Base-by-base conservation (phyloP, 2,888 invertebrate species). In the Yponomeuta malinellus region DNA sequence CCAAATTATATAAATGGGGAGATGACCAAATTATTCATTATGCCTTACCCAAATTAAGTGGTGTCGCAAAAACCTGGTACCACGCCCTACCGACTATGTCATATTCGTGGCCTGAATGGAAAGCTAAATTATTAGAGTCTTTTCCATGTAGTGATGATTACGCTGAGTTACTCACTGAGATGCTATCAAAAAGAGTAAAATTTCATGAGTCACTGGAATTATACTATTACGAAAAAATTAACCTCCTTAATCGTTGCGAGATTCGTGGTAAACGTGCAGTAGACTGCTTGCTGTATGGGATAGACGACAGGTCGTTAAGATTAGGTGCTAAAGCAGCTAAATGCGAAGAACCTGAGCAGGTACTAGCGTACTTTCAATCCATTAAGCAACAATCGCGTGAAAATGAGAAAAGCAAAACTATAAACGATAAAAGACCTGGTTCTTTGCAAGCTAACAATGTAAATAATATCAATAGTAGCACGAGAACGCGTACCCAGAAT, bases 111-210 rank as follows among this genome's bases (percentile, higher is more conserved):
- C 12, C 37, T 3, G 73, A 74, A 43, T 73, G 73, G 73, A 74
- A 73, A 71, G 33, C 3, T 4, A 73, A 73, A n/a, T 43, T 75
- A 29, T 52, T 71, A 0, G 73, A 75, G 5, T 74, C 72, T n/a
- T 75, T 75, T 69, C 75, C 75, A 15, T 63, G 70, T 52, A 72
- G 68, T 29, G 74, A 74, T 29, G 72, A 74, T 68, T 75, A 73
- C 48, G 73, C 74, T 0, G 72, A 74, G 43, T 48, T 73, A 0
- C 66, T 74, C n/a, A 72, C 71, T 29, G 73, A 73, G 63, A 74
- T 74, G 74, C 66, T 74, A 23, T 5, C 52, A n/a, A n/a, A n/a
- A 3, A 23, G 71, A 10, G 73, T 72, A 6, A 71, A 64, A 29
- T 73, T 63, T 52, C 59, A 67, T 63, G 73, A 74, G 9, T 71